phyloP scores from a whole-genome alignment of 2,797 vertebrate genomes.

The Anas bahamensis region DNA sequence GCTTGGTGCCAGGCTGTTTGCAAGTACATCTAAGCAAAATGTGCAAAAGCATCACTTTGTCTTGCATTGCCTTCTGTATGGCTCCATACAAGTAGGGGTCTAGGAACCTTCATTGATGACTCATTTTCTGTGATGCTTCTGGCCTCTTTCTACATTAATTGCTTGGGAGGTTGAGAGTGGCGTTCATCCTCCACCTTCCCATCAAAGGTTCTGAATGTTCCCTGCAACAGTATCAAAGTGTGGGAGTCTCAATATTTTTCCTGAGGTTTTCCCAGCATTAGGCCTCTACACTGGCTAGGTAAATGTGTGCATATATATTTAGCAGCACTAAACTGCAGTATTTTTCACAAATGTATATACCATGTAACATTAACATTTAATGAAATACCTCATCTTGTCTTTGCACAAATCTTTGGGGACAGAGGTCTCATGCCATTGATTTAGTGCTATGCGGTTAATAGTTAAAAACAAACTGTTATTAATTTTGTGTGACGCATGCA shows the following conservation, averaged over 20 bases:
- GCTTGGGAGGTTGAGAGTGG: accelerated
- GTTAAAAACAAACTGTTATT: not conserved
- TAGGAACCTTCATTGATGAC: not conserved
- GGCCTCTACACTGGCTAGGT: not conserved
- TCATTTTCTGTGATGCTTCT: not conserved
- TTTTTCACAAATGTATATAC: not conserved
- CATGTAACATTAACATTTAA: not conserved
- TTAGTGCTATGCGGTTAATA: not conserved
- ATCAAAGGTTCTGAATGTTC: accelerated
- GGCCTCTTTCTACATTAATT: not conserved
- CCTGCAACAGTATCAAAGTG: not conserved
- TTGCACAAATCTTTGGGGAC: not conserved
- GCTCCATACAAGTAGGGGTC: accelerated
- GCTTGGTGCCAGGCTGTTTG: not conserved
- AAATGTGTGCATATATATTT: not conserved
- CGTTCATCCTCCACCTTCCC: not conserved
- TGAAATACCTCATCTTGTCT: not conserved
- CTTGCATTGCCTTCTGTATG: not conserved
- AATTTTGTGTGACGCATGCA: not conserved
- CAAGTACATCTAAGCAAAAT: not conserved
- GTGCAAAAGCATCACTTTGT: not conserved
- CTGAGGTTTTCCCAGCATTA: not conserved
- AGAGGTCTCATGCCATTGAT: not conserved
- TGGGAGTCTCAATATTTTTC: not conserved
- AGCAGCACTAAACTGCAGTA: not conserved